phyloP scores from a whole-genome alignment of 2,113 vertebrate genomes.

The Euleptes europaea region DNA sequence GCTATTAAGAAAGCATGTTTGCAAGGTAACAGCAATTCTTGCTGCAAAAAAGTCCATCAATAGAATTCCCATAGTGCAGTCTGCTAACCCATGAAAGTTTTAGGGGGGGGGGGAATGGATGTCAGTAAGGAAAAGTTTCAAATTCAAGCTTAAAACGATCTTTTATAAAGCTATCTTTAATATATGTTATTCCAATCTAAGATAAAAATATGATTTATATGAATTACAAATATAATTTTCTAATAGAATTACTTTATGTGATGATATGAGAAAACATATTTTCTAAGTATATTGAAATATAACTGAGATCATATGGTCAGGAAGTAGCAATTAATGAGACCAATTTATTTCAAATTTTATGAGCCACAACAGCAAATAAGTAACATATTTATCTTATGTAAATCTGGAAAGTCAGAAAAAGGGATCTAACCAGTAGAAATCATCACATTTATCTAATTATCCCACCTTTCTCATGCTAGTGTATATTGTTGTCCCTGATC shows the following conservation, averaged over 20 bases:
- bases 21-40: neutral
- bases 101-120: no score
- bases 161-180: neutral
- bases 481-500: no score
- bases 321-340: neutral
- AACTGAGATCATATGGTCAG: neutral
- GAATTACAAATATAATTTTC: neutral
- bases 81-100: neutral
- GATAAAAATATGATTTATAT: neutral
- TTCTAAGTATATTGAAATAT: neutral
- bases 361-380: neutral
- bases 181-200: neutral
- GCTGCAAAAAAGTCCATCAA: neutral
- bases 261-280: neutral
- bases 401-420: neutral
- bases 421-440: neutral
- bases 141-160: neutral
- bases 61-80: neutral
- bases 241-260: neutral
- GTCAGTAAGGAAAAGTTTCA: neutral
- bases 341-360: no score
- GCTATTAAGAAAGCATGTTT: neutral
- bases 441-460: neutral
- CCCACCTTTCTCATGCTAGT: no score
- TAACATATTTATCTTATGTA: neutral